These are phyloP conservation scores for Eidolon dupreanum DNA, from an alignment of 2,797 vertebrate genomes.

Conservation along the genomic window DNA sequence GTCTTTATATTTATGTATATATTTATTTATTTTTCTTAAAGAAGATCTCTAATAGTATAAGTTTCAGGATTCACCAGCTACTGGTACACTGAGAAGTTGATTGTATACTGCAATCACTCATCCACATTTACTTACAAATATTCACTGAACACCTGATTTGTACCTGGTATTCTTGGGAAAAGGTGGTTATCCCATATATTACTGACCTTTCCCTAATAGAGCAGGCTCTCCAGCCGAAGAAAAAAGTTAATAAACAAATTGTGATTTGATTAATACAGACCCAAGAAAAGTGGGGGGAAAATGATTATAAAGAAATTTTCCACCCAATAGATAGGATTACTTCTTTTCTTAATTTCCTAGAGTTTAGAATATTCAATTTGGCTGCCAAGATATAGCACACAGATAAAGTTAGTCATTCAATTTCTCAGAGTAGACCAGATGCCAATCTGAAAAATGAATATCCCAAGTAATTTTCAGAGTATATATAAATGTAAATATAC, in stretches of 20 bases:
- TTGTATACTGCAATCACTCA: no score
- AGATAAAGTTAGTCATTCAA: background rate
- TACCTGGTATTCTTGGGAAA: background rate
- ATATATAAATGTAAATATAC: background rate
- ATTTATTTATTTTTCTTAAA: background rate
- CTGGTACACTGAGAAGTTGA: background rate
- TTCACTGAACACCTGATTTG: background rate
- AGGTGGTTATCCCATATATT: background rate
- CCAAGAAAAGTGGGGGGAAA: background rate
- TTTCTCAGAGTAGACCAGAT: background rate
- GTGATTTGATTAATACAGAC: background rate
- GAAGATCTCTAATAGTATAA: background rate
- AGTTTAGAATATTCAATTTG: background rate
- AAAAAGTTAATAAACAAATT: background rate
- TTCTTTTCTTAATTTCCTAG: background rate
- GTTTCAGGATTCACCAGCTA: rapidly evolving
- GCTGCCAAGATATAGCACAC: background rate
- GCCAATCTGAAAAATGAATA: background rate
- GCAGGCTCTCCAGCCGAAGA: background rate
- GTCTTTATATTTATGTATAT: background rate
- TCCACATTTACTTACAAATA: background rate
- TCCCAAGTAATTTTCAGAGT: background rate
- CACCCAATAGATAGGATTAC: background rate
- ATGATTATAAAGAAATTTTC: background rate
- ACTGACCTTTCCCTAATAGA: background rate